Evolutionary conservation across 1,140 invertebrate species (phyloP).

Genomic region (Bacillus rossius): DNA sequence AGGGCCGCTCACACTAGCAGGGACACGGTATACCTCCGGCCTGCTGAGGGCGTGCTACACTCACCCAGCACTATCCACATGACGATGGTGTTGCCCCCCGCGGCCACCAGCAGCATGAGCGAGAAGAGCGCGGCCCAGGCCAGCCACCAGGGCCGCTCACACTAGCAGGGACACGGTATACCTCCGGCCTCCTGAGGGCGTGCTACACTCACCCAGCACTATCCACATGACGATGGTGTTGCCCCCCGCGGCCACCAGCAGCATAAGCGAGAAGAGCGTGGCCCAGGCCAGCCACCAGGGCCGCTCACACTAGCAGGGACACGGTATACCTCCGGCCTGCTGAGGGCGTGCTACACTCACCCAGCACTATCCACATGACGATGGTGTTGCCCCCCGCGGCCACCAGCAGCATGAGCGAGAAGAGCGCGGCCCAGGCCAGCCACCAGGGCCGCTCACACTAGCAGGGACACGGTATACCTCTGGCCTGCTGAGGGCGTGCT

Average conservation of each 20-base stretch:
- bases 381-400: slow-evolving; percentile 78
- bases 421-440: slow-evolving; percentile 65
- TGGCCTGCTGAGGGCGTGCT: slow-evolving; percentile 26
- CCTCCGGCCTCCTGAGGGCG: no score
- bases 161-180: no score
- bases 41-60: slow-evolving; percentile 37
- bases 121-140: slow-evolving; percentile 66
- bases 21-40: no score
- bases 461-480: no score
- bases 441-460: slow-evolving; percentile 47
- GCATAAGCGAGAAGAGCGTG: slow-evolving; percentile 64
- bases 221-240: slow-evolving; percentile 89
- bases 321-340: no score
- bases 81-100: slow-evolving; percentile 77
- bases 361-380: slow-evolving; percentile 85
- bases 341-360: slow-evolving; percentile 47
- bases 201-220: slow-evolving; percentile 61
- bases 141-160: slow-evolving; percentile 50
- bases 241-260: slow-evolving; percentile 70
- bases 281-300: slow-evolving; percentile 61
- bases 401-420: slow-evolving; percentile 66
- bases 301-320: no score
- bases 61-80: slow-evolving; percentile 85
- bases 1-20: slow-evolving; percentile 43
- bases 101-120: slow-evolving; percentile 69